Conservation (phyloP, 2,888 invertebrate genomes). For the Gortyna flavago region DNA sequence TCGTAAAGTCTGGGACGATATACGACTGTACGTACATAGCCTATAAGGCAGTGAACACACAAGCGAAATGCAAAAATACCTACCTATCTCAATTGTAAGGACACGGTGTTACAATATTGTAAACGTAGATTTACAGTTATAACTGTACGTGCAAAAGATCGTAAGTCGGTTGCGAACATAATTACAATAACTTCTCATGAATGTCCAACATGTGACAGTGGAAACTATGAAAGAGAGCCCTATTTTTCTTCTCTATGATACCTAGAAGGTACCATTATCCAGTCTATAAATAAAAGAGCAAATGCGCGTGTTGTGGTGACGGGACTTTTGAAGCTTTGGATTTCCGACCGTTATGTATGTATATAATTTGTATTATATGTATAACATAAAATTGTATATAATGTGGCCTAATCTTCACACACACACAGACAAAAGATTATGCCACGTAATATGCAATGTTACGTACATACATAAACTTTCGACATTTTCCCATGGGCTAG, state of each 20-base stretch:
- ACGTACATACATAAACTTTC: neutral
- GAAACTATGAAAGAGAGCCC: slow-evolving; percentile 65
- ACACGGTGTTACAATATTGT: neutral
- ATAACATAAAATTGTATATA: neutral
- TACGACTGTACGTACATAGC: neutral
- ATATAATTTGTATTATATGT: neutral
- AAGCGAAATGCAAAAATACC: slow-evolving; percentile 13
- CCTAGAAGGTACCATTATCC: slow-evolving; percentile 35
- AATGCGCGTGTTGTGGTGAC: slow-evolving; percentile 14
- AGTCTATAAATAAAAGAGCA: slow-evolving; percentile 50
- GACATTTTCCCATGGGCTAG: too few relatives aligned
- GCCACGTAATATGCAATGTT: neutral
- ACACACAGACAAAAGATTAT: neutral
- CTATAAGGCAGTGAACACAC: slow-evolving; percentile 19
- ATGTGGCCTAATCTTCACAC: too few relatives aligned
- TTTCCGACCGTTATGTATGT: neutral
- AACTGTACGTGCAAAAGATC: slow-evolving; percentile 27
- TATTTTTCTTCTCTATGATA: slow-evolving; percentile 63
- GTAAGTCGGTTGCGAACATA: slow-evolving; percentile 45
- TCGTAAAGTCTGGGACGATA: slow-evolving; percentile 27
- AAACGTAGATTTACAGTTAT: neutral
- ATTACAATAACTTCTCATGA: slow-evolving; percentile 72
- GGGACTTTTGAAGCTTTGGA: neutral
- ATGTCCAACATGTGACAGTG: slow-evolving; percentile 58
- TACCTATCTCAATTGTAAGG: neutral